phyloP scores from a whole-genome alignment of 2,797 vertebrate species.

The Sebastes trivittatus region DNA sequence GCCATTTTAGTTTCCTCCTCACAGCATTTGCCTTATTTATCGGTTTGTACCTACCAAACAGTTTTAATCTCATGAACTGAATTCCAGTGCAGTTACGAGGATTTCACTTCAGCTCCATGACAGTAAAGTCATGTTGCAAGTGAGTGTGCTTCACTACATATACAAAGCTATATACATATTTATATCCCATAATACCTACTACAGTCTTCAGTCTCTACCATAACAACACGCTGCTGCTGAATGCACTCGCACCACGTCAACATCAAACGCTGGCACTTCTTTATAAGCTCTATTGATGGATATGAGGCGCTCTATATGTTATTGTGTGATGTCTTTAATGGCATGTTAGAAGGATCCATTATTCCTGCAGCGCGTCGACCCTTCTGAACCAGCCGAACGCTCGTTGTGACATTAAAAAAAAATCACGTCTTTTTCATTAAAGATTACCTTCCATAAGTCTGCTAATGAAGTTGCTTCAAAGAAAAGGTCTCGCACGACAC shows the following conservation, averaged over 20 bases:
- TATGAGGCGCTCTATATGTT: not conserved
- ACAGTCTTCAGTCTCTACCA: not conserved
- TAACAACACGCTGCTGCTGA: not conserved
- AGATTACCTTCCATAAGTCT: constrained; percentile 24
- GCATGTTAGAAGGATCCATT: not conserved
- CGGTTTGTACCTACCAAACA: not conserved
- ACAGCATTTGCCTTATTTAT: not conserved
- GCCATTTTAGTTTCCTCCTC: constrained; percentile 32
- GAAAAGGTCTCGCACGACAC: not conserved
- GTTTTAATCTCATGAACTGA: constrained; percentile 1
- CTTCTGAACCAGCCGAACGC: constrained; percentile 7
- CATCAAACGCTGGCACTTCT: constrained; percentile 1
- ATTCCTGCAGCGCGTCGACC: not conserved
- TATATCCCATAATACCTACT: not conserved
- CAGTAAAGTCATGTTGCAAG: not conserved
- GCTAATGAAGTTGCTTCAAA: constrained; percentile 14
- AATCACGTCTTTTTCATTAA: constrained; percentile 23
- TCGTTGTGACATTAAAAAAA: constrained; percentile 17
- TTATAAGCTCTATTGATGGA: constrained; percentile 12
- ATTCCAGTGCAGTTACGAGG: not conserved
- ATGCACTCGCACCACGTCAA: not conserved
- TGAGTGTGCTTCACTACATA: not conserved
- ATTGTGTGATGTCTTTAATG: constrained; percentile 1
- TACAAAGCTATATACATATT: not conserved
- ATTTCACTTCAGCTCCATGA: not conserved